Conservation (phyloP, 2,797 vertebrate species). For the Malacoctenus gilli region DNA sequence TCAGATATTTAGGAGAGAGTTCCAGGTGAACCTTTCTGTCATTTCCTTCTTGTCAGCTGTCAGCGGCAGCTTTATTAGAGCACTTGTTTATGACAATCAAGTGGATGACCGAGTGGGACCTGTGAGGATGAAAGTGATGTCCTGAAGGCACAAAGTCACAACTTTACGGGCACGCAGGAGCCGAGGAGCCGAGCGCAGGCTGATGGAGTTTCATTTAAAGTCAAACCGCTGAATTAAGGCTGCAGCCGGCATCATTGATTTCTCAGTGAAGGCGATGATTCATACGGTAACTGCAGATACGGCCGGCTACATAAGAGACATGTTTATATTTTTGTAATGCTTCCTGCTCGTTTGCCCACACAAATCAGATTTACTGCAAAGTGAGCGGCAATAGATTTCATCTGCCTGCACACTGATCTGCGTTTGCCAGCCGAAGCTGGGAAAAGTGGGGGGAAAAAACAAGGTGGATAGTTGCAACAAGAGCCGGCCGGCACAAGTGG, state of each 20-base stretch:
- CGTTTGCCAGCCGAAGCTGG: conserved; percentile 7
- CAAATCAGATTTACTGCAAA: too few species aligned
- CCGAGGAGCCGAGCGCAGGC: too few species aligned
- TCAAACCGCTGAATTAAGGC: conserved; percentile 11
- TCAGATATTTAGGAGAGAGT: too few species aligned
- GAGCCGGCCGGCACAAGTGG: conserved; percentile 8
- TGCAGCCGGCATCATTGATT: conserved; percentile 10
- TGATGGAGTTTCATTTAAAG: too few species aligned
- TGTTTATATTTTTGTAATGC: conserved; percentile 3
- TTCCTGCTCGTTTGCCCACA: background rate
- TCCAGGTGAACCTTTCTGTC: too few species aligned
- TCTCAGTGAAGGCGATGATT: background rate
- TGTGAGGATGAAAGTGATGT: too few species aligned
- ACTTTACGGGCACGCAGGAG: too few species aligned
- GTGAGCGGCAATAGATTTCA: background rate
- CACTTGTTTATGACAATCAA: too few species aligned
- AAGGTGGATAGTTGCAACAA: conserved; percentile 4
- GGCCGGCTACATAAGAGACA: background rate
- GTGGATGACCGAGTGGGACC: too few species aligned
- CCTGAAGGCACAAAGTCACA: too few species aligned
- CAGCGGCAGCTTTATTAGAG: too few species aligned
- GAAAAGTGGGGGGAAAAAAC: conserved; percentile 1
- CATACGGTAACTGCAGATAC: background rate
- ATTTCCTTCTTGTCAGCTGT: too few species aligned
- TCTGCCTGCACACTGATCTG: background rate